A percentile compares a stretch with the other conserved stretches of the same genome.
phyloP scores from a whole-genome alignment of 2,113 vertebrate genomes.

The Gopherus evgoodei region DNA sequence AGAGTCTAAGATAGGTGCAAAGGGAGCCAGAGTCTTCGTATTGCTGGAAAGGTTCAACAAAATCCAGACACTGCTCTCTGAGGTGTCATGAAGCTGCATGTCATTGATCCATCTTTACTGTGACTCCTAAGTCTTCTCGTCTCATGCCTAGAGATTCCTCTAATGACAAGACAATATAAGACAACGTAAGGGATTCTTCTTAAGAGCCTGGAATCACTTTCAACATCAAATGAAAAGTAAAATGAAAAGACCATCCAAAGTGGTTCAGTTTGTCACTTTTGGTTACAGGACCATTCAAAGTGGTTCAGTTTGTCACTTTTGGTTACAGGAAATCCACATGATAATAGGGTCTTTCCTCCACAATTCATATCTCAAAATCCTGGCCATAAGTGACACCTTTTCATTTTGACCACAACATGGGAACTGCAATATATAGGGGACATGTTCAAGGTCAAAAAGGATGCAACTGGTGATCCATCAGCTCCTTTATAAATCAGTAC shows the following conservation, averaged over 20 bases:
- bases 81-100: background rate
- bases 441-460: accelerated
- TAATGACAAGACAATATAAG: background rate
- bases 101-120: background rate
- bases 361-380: background rate
- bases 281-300: background rate
- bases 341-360: background rate
- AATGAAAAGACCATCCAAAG: background rate
- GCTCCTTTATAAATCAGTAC: background rate
- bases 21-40: background rate
- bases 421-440: background rate
- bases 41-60: background rate
- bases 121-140: background rate
- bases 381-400: background rate
- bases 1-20: background rate
- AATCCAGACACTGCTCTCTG: accelerated
- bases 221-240: background rate
- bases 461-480: background rate
- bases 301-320: background rate
- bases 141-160: background rate
- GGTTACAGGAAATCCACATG: background rate
- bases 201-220: background rate
- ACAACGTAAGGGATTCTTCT: background rate
- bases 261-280: background rate
- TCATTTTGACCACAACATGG: background rate